Percentiles rank a stretch among this genome's conserved stretches.
These are phyloP conservation scores for Microctenopoma stevenorrisi DNA, from an alignment of 2,797 vertebrate genomes.

Conservation along the genomic window DNA sequence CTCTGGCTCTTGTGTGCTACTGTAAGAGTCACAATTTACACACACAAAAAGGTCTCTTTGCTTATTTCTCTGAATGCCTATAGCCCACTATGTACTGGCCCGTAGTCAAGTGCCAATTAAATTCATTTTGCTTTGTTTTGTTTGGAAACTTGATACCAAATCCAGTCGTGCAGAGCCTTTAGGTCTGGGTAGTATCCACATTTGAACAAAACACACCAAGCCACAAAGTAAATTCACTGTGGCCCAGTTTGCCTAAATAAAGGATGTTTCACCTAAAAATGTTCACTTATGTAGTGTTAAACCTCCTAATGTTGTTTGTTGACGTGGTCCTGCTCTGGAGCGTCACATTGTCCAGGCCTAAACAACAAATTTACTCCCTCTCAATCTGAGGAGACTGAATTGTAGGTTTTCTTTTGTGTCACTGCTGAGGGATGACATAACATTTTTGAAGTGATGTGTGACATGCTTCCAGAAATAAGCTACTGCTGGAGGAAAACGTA, in stretches of 20 bases:
- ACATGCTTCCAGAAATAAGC: slow-evolving; percentile 26
- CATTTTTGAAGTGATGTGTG: slow-evolving; percentile 29
- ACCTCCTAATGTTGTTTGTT: slow-evolving; percentile 37
- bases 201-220: slow-evolving; percentile 62
- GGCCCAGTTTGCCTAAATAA: slow-evolving; percentile 46
- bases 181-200: slow-evolving; percentile 62
- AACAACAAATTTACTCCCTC: slow-evolving; percentile 27
- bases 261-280: slow-evolving; percentile 45
- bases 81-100: slow-evolving; percentile 37
- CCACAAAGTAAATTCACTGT: slow-evolving; percentile 66
- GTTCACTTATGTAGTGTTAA: slow-evolving; percentile 34
- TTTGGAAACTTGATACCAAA: slow-evolving; percentile 69
- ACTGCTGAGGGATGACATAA: slow-evolving; percentile 44
- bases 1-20: slow-evolving; percentile 57
- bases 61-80: slow-evolving; percentile 58
- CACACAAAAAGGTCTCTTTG: slow-evolving; percentile 39
- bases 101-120: slow-evolving; percentile 32
- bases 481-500: not conserved
- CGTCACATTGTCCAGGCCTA: slow-evolving; percentile 19
- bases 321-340: slow-evolving; percentile 37
- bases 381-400: slow-evolving; percentile 16
- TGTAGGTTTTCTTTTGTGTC: slow-evolving; percentile 31
- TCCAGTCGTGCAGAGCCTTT: slow-evolving; percentile 45
- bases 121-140: slow-evolving; percentile 58
- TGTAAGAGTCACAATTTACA: slow-evolving; percentile 64